These are phyloP conservation scores for Cyphomyrmex costatus DNA, from an alignment of 1,140 invertebrate species.

Conservation along the genomic window DNA sequence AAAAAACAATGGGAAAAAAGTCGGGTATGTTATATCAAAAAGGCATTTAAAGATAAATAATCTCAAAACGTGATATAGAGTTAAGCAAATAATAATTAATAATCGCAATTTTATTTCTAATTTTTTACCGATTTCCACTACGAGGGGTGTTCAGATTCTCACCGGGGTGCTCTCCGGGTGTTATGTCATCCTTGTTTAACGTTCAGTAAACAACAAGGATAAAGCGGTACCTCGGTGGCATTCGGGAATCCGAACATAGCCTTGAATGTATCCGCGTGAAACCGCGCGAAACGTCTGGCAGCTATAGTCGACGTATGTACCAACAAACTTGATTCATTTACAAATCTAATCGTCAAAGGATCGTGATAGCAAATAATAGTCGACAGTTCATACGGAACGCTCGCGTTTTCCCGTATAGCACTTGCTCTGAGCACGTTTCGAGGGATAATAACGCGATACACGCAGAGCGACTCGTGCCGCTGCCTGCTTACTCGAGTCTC, in stretches of 20 bases:
- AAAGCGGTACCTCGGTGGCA: no score
- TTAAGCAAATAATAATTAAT: background rate
- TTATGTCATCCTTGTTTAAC: no score
- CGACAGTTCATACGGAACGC: background rate
- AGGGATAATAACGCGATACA: background rate
- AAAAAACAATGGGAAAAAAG: no score
- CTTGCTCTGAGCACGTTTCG: constrained; percentile 16
- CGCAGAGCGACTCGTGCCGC: background rate
- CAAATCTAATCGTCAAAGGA: constrained; percentile 1
- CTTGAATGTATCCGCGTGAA: background rate
- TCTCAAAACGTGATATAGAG: background rate
- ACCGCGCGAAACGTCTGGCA: background rate
- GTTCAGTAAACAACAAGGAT: no score
- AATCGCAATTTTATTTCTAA: background rate
- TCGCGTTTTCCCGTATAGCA: background rate
- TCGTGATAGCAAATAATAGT: background rate
- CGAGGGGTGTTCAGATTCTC: no score
- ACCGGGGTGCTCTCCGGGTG: no score
- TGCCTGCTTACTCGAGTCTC: constrained; percentile 1
- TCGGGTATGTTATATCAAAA: no score
- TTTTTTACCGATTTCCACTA: background rate
- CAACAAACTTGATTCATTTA: background rate
- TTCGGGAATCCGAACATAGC: no score
- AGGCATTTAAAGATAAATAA: no score
- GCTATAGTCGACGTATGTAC: background rate